Conservation (phyloP, 2,113 vertebrate genomes). For the Mus spicilegus region DNA sequence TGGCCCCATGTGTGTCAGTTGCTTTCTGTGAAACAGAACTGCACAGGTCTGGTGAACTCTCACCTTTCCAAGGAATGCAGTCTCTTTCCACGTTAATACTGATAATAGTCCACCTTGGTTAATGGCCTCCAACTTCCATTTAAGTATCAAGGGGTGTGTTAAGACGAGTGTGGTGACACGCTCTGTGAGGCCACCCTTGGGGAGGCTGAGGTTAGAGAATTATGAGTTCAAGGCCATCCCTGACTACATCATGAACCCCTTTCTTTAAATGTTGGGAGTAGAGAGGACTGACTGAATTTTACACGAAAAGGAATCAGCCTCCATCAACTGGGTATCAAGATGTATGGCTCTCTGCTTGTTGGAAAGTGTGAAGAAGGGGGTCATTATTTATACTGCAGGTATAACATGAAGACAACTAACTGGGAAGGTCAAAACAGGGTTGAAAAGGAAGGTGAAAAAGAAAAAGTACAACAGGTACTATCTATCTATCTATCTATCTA, state of each 20-base stretch:
- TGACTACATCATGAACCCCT: not conserved
- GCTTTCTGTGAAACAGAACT: conserved; percentile 57
- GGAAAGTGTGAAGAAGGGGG: not conserved
- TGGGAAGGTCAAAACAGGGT: not conserved
- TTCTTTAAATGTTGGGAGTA: not conserved
- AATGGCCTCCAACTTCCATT: conserved; percentile 60
- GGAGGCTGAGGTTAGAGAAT: not conserved
- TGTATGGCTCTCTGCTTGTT: not conserved
- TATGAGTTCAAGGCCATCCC: not conserved
- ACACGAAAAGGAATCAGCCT: conserved; percentile 78
- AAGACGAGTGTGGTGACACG: not conserved
- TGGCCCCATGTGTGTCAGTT: conserved; percentile 74
- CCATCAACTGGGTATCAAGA: conserved; percentile 72
- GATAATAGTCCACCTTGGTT: conserved; percentile 68
- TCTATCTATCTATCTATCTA: not conserved
- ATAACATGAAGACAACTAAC: not conserved
- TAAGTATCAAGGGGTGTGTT: conserved; percentile 79
- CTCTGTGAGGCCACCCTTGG: not conserved
- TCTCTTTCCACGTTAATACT: conserved; percentile 70
- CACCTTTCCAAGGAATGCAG: conserved; percentile 72
- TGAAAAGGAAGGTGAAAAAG: not conserved
- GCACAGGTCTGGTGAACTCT: conserved; percentile 60
- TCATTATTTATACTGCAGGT: not conserved
- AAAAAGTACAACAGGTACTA: not conserved
- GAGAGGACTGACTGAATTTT: conserved; percentile 72